Evolutionary conservation across 2,797 vertebrate genomes (phyloP), one percentile per base, ranked within the genome.

Genomic region (Euphonia xanthogaster): DNA sequence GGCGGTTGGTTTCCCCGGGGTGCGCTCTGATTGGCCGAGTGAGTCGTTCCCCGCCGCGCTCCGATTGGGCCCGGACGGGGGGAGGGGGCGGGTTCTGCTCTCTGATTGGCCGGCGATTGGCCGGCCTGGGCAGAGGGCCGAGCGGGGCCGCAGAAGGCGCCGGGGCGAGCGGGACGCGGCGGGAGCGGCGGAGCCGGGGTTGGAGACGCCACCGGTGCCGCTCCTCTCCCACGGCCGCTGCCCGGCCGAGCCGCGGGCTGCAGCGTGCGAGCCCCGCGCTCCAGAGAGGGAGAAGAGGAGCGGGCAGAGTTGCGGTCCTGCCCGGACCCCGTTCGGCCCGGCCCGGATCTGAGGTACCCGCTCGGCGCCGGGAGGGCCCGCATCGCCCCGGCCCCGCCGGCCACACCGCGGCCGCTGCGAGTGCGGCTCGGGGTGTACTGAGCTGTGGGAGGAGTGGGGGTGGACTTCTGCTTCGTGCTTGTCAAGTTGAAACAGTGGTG

Each of bases 61-160:
- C 1, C 33, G 21, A 95, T 96, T 97, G 95, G 94, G 4, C 9
- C 0, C 6, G 0, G 4, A 5, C 1, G 0, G 31, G 23, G 0
- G 5, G 15, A 8, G 39, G 30, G 72, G 93, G 14, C 1, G 7
- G 2, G 6, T 0, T 5, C 0, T 4, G 30, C 8, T 1, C 31
- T 21, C 42, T 81, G 93, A 97, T 93, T 96, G 97, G 97, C 1
- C 16, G 2, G 54, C 1, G 12, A 97, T 93, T 96, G 97, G 97
- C 1, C 16, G 2, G 54, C 1, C 11, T 2, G 33, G 31, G 5
- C 10, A 28, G 31, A 2, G 15, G 60, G 14, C 16, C 7, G 48
- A 14, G 12, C 1, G 37, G 39, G n/a, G 23, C 19, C 1, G 28
- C 17, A 9, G 71, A 4, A 55, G 82, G 90, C 45, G 82, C 16